Conservation (phyloP, 2,797 vertebrate genomes). For the Acipenser oxyrinchus region DNA sequence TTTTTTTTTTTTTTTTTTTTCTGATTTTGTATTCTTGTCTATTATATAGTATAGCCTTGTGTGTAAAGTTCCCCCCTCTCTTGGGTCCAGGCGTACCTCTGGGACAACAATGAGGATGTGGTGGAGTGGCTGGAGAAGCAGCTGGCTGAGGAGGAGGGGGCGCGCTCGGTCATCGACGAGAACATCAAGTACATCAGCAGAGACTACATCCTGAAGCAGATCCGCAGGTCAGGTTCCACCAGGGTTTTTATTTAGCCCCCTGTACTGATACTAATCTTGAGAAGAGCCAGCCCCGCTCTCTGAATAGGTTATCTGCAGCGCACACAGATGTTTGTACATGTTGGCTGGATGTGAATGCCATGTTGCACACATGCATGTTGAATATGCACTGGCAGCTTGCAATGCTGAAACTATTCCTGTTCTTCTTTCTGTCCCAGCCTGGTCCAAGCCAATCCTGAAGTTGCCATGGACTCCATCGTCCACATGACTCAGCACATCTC, state of each 20-base stretch:
- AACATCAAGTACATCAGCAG: slow-evolving; percentile 96
- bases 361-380: neutral
- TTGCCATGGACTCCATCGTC: slow-evolving; percentile 96
- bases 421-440: slow-evolving; percentile 56
- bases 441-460: slow-evolving; percentile 92
- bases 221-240: slow-evolving; percentile 53
- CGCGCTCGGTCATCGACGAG: slow-evolving; percentile 83
- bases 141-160: slow-evolving; percentile 81
- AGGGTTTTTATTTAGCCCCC: neutral
- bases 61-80: slow-evolving; percentile 15
- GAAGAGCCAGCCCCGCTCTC: too few relatives aligned
- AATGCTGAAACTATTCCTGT: neutral
- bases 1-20: too few relatives aligned
- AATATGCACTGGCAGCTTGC: neutral
- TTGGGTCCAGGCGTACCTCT: slow-evolving; percentile 75
- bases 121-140: slow-evolving; percentile 91
- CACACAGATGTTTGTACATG: neutral
- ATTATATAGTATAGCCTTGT: too few relatives aligned
- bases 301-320: neutral
- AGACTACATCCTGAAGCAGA: slow-evolving; percentile 73
- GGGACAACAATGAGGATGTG: slow-evolving; percentile 93
- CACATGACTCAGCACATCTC: slow-evolving; percentile 98
- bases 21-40: too few relatives aligned
- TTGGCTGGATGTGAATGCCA: neutral
- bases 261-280: too few relatives aligned